A percentile compares a stretch with the other conserved stretches of the same genome.
Conservation (phyloP, 1,140 invertebrate species). For the Penaeus vannamei region DNA sequence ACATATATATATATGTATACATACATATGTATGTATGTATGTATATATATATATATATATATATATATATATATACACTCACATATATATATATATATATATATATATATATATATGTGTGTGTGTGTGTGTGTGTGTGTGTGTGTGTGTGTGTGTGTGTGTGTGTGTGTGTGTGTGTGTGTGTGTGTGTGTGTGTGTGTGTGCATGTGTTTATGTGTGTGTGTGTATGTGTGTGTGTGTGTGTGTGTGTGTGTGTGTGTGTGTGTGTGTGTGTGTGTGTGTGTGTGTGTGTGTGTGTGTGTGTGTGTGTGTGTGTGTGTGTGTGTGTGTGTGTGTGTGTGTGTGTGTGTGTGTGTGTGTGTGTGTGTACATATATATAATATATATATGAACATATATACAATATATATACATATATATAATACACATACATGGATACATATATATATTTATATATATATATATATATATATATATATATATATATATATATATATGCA, state of each 20-base stretch:
- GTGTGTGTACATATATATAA: neutral
- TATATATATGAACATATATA: conserved; percentile 9
- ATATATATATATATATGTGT: conserved; percentile 14
- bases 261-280: neutral
- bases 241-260: neutral
- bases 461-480: conserved; percentile 1
- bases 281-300: neutral
- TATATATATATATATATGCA: conserved; percentile 9
- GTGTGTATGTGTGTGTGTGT: neutral
- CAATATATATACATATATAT: conserved; percentile 19
- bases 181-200: conserved; percentile 28
- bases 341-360: neutral
- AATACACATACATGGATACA: conserved; percentile 9
- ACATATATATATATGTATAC: conserved; percentile 6
- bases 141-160: neutral
- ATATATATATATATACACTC: neutral
- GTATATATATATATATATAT: conserved; percentile 30
- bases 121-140: neutral
- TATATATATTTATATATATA: conserved; percentile 1
- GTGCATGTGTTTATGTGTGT: neutral
- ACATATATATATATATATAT: neutral
- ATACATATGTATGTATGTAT: conserved; percentile 1
- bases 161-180: neutral
- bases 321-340: neutral
- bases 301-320: conserved; percentile 21